Percentiles rank a stretch among this genome's conserved stretches.
Conservation (phyloP, 64 coral and sea anemone species). For the Orbicella faveolata region DNA sequence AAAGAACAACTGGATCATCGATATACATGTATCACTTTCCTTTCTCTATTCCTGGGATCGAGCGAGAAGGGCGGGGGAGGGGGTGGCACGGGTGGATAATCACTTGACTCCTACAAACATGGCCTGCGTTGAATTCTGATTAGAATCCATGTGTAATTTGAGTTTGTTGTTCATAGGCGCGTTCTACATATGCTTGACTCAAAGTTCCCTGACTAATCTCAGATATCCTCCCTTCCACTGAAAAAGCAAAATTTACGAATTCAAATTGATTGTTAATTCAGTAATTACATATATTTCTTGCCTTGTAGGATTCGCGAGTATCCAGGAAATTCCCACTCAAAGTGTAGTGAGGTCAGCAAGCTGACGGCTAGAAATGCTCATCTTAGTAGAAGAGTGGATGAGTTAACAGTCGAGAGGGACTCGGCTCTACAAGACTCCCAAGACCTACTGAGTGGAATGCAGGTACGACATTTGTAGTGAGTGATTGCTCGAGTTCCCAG, state of each 20-base stretch:
- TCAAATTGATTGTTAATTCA: neutral
- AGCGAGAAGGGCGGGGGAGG: neutral
- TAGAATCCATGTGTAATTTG: no score
- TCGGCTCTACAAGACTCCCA: conserved; percentile 40
- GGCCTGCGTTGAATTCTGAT: no score
- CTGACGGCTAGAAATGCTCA: conserved; percentile 11
- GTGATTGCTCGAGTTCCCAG: neutral
- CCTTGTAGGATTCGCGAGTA: neutral
- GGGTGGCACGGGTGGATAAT: no score
- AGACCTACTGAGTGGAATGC: conserved; percentile 66
- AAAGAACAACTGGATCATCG: no score
- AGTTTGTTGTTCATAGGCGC: no score
- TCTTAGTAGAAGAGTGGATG: conserved; percentile 18
- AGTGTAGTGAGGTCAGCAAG: neutral
- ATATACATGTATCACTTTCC: no score
- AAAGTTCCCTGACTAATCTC: no score
- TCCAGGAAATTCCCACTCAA: neutral
- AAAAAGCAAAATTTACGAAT: no score
- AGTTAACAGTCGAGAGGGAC: conserved; percentile 47
- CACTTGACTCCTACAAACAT: no score
- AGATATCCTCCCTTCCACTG: no score
- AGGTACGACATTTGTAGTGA: conserved; percentile 7
- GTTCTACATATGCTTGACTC: no score
- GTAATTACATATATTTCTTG: neutral
- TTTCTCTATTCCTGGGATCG: neutral